These are phyloP conservation scores for Heloderma charlesbogerti DNA, from an alignment of 2,113 vertebrate species.

Conservation along the genomic window DNA sequence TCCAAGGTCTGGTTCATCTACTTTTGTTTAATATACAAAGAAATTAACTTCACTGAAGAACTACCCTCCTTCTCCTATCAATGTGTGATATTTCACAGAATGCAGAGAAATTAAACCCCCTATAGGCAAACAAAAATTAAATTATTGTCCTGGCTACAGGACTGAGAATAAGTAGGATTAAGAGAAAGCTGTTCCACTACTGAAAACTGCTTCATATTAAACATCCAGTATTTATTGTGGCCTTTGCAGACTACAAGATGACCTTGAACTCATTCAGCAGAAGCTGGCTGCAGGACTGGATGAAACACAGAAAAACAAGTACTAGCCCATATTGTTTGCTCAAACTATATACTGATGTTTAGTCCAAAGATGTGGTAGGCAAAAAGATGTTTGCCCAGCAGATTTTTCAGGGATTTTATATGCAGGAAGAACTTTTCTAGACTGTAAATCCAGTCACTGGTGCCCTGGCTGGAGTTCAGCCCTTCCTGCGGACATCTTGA, in stretches of 20 bases:
- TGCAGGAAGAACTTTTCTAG: not conserved
- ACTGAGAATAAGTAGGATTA: not conserved
- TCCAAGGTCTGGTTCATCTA: not conserved
- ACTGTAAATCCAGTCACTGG: not conserved
- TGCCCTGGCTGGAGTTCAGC: not conserved
- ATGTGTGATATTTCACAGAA: not conserved
- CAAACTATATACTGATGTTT: not conserved
- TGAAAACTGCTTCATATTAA: not conserved
- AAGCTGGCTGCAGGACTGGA: not conserved
- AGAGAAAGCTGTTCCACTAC: not conserved
- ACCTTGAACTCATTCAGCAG: not conserved
- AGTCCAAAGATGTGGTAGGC: not conserved
- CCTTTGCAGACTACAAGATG: not conserved
- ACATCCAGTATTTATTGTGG: not conserved
- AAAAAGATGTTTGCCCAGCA: not conserved
- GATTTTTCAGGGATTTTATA: not conserved
- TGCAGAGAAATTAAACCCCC: not conserved
- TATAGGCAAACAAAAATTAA: not conserved
- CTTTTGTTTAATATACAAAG: not conserved
- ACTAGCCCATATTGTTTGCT: not conserved
- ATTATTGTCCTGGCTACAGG: not conserved
- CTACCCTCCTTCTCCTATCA: not conserved
- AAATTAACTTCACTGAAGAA: not conserved
- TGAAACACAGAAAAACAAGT: not conserved
- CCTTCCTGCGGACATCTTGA: too few species aligned